Evolutionary conservation across 2,113 vertebrate species (phyloP), one percentile per base, ranked within the genome.

Genomic region (Morone saxatilis): DNA sequence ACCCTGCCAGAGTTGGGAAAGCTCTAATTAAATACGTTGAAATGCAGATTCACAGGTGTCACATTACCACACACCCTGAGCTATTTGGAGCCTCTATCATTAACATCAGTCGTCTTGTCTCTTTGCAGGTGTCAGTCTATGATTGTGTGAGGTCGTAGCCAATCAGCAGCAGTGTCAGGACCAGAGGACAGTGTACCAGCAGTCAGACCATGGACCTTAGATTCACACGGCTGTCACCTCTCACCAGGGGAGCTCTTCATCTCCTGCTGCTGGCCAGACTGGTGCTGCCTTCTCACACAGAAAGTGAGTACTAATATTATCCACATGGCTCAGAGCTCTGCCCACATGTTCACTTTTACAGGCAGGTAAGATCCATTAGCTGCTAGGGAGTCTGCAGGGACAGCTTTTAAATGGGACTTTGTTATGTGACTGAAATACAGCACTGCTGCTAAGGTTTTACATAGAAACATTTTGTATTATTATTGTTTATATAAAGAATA

Each of bases 181-280:
- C 88, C 91, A 79, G 92, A 93, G 93, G 88, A 92, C 93, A 88
- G 92, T 78, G 87, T 74, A 93, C 91, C 86, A 1, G 75, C 87
- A 73, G 92, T 91, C 91, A 88, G 93, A 96, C 91, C 93, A 97
- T 97, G 97, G 95, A 96, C 94, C 94, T 94, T 84, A 90, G 91
- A 87, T 91, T 91, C 67, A 86, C 73, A 80, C 66, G 56, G 71
- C 68, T 81, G 57, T 80, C 78, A 16, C 76, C 82, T 80, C 70
- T 89, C 36, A 66, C 61, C 88, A 83, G 75, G 22, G 87, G 79
- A 87, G 85, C 91, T 86, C 83, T 94, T 84, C 89, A 96, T 92
- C 93, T 96, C 87, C 82, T 92, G 78, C 93, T 96, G 87, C 93
- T 97, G 85, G 93, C 94, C 92, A 94, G 92, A 80, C 91, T 96